Conservation (phyloP, 2,797 vertebrate species). For the Psittacula echo region DNA sequence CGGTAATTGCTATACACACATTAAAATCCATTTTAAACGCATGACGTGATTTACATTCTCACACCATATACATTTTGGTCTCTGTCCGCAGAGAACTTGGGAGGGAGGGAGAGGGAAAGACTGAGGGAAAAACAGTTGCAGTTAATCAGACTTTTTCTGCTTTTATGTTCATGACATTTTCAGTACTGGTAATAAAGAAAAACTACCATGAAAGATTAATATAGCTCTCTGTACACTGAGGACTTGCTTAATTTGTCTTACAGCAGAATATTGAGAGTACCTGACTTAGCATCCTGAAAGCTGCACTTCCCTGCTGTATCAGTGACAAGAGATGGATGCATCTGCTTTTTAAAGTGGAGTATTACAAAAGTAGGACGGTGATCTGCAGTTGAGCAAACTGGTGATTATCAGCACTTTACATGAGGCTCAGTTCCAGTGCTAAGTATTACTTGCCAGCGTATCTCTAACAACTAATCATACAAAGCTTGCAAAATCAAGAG, state of each 20-base stretch:
- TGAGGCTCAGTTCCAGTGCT: not conserved
- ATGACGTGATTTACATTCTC: not conserved
- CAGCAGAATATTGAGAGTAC: not conserved
- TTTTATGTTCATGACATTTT: constrained; percentile 4
- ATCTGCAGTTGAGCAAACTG: not conserved
- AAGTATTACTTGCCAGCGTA: not conserved
- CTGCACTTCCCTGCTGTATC: not conserved
- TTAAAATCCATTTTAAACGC: not conserved
- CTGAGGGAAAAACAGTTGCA: not conserved
- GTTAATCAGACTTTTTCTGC: not conserved
- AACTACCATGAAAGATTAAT: not conserved
- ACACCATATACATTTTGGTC: not conserved
- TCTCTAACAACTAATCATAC: not conserved
- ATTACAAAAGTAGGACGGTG: not conserved
- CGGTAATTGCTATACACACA: constrained; percentile 16
- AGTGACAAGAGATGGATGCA: not conserved
- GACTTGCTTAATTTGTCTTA: not conserved
- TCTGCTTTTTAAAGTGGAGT: not conserved
- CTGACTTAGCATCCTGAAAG: not conserved
- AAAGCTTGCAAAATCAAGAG: not conserved
- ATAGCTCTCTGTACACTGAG: not conserved
- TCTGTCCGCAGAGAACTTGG: not conserved
- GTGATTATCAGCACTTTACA: not conserved
- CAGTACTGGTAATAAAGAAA: constrained; percentile 3
- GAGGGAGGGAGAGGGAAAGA: not conserved